These are phyloP conservation scores for Arnoldichthys spilopterus DNA, from an alignment of 2,797 vertebrate genomes.

Conservation along the genomic window DNA sequence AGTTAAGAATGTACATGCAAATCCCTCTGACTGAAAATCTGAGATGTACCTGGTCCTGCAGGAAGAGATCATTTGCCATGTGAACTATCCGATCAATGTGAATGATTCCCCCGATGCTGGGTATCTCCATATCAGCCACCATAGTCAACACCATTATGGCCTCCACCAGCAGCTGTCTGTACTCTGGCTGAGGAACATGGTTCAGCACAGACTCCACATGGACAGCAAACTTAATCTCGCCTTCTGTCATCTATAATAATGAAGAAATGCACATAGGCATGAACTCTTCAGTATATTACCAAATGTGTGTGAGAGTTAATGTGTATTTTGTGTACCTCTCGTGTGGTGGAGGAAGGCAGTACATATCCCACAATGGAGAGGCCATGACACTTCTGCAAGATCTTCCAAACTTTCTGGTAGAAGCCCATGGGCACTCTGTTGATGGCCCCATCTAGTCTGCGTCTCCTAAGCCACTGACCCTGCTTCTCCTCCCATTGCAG, in stretches of 20 bases:
- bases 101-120: constrained; percentile 91
- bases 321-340: constrained; percentile 81
- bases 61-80: constrained; percentile 92
- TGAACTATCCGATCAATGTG: constrained; percentile 91
- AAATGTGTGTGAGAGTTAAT: background rate
- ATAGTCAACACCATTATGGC: constrained; percentile 90
- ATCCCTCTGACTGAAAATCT: background rate
- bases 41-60: constrained; percentile 88
- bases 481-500: constrained; percentile 90
- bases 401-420: constrained; percentile 97
- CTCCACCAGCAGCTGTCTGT: constrained; percentile 95
- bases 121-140: constrained; percentile 89
- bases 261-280: constrained; percentile 14
- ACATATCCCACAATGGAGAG: constrained; percentile 97
- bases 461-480: constrained; percentile 95
- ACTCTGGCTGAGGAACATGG: constrained; percentile 95
- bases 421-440: constrained; percentile 96
- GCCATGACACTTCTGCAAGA: constrained; percentile 97
- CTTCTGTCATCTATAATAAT: constrained; percentile 87
- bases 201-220: constrained; percentile 97
- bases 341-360: constrained; percentile 94
- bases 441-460: constrained; percentile 94
- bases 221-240: constrained; percentile 98
- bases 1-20: too few relatives aligned
- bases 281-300: background rate